These are phyloP conservation scores for Sacculina carcini DNA, from an alignment of 2,888 invertebrate species.

Conservation along the genomic window DNA sequence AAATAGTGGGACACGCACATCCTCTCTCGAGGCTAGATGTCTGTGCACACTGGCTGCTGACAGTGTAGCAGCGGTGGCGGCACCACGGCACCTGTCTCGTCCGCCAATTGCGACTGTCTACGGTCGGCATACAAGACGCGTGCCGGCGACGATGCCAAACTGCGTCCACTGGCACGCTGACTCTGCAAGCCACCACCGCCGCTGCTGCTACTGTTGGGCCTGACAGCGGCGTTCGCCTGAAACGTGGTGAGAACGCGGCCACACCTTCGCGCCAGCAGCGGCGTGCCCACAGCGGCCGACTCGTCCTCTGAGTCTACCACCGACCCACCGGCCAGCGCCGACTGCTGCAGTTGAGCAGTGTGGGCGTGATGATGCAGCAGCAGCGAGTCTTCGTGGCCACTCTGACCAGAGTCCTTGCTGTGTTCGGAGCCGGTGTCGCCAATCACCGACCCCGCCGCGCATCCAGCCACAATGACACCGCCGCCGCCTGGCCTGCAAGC, in stretches of 20 bases:
- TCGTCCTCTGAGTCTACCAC: neutral
- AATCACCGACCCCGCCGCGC: neutral
- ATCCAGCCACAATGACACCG: neutral
- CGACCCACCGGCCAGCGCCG: neutral
- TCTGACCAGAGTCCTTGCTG: conserved; percentile 13
- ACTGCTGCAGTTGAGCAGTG: too few relatives aligned
- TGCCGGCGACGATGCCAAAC: neutral
- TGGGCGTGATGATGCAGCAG: too few relatives aligned
- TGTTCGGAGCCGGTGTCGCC: conserved; percentile 13
- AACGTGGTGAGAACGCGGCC: neutral
- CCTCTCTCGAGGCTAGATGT: too few relatives aligned
- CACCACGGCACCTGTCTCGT: neutral
- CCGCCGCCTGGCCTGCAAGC: conserved; percentile 7
- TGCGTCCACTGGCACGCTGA: neutral
- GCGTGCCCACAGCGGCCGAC: neutral
- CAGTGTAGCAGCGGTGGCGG: neutral
- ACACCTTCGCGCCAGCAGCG: neutral
- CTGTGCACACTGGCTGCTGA: too few relatives aligned
- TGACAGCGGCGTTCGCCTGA: neutral
- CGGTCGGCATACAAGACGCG: neutral
- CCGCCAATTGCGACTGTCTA: neutral
- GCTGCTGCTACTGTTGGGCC: too few relatives aligned
- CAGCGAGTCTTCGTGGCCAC: conserved; percentile 5
- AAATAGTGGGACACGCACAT: neutral
- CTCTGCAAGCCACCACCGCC: too few relatives aligned